A percentile compares a stretch with the other conserved stretches of the same genome.
phyloP scores from a whole-genome alignment of 2,797 vertebrate genomes.

The Mycteria americana region DNA sequence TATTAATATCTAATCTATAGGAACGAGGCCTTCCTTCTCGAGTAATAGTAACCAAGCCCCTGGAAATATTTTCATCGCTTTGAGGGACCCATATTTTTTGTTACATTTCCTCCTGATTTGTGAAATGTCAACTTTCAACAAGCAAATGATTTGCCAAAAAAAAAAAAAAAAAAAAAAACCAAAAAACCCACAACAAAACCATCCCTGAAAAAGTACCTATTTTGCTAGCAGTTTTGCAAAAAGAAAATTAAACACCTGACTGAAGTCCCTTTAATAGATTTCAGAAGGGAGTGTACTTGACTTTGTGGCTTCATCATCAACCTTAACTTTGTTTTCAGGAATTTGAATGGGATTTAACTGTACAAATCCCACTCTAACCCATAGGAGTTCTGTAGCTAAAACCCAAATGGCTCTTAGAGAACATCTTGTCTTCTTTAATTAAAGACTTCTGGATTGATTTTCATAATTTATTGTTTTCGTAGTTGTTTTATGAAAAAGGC shows the following conservation, averaged over 20 bases:
- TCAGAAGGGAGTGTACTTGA: background rate
- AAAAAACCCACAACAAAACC: too few relatives aligned
- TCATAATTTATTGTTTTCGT: background rate
- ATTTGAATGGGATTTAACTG: background rate
- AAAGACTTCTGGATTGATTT: background rate
- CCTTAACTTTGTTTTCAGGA: background rate
- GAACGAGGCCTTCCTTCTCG: background rate
- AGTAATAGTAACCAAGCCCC: background rate
- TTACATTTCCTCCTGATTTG: background rate
- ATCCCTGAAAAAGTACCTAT: background rate
- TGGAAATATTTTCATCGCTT: background rate
- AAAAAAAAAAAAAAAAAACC: background rate
- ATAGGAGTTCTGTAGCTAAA: background rate
- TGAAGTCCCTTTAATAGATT: background rate
- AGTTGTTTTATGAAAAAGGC: background rate
- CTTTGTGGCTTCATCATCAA: background rate
- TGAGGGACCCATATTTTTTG: background rate
- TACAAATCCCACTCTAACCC: background rate
- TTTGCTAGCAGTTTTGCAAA: background rate
- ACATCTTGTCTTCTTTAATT: background rate
- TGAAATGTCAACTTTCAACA: background rate
- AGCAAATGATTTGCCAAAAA: background rate
- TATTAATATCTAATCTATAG: background rate
- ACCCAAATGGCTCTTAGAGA: background rate
- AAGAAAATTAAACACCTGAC: background rate